phyloP scores from a whole-genome alignment of 2,113 vertebrate species.

The Prochilodus magdalenae region DNA sequence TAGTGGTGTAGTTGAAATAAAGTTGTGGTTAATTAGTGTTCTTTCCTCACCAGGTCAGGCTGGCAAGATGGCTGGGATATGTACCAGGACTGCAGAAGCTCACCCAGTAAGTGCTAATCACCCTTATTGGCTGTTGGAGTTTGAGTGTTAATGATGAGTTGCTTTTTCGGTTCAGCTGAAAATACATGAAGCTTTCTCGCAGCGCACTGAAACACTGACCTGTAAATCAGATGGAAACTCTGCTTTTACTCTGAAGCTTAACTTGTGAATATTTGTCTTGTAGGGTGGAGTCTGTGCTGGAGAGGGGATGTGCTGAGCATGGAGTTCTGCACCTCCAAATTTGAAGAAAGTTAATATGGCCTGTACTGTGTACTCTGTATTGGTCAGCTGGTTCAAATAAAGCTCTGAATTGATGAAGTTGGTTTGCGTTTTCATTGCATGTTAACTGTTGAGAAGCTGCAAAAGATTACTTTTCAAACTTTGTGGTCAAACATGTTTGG shows the following conservation, averaged over 20 bases:
- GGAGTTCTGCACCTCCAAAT: too few species aligned
- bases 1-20: neutral
- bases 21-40: neutral
- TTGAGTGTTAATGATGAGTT: constrained; percentile 59
- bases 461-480: too few species aligned
- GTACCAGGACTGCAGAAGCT: neutral
- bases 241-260: neutral
- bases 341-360: too few species aligned
- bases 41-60: neutral
- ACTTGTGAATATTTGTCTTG: neutral
- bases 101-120: constrained; percentile 3
- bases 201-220: constrained; percentile 62
- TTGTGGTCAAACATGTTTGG: too few species aligned
- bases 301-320: neutral
- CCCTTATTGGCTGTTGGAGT: neutral
- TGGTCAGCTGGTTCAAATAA: neutral
- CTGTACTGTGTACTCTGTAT: neutral
- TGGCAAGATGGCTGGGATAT: neutral
- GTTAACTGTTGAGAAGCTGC: too few species aligned
- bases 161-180: constrained; percentile 56
- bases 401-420: neutral
- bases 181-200: constrained; percentile 57
- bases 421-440: neutral
- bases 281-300: neutral
- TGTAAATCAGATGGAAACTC: too few species aligned